Conservation (phyloP, 2,113 vertebrate species). For the Coregonus clupeaformis region DNA sequence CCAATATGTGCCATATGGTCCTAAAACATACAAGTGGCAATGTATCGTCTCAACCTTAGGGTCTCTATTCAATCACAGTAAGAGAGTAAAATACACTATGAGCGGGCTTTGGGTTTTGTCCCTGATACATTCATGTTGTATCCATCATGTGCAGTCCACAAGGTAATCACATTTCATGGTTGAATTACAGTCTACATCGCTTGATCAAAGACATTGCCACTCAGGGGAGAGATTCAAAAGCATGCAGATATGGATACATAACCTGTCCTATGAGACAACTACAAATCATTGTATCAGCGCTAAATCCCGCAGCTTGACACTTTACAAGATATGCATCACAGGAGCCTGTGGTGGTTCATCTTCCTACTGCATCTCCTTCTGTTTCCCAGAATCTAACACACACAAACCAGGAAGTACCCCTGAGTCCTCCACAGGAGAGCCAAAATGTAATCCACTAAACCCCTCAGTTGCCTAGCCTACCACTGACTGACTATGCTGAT, state of each 20-base stretch:
- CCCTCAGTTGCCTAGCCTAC: background rate
- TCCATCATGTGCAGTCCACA: too few relatives aligned
- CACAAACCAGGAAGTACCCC: background rate
- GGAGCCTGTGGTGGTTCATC: conserved; percentile 2
- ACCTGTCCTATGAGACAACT: too few relatives aligned
- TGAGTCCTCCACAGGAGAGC: background rate
- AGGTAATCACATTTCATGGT: too few relatives aligned
- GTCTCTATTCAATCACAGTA: too few relatives aligned
- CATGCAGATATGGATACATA: background rate
- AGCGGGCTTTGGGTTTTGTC: too few relatives aligned
- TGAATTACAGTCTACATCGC: conserved; percentile 16
- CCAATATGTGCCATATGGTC: too few relatives aligned
- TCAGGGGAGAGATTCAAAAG: background rate
- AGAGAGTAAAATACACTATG: too few relatives aligned
- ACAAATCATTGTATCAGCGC: too few relatives aligned
- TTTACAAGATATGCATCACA: conserved; percentile 7
- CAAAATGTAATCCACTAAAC: conserved; percentile 4
- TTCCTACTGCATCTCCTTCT: conserved; percentile 1
- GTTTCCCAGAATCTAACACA: background rate
- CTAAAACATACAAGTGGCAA: too few relatives aligned
- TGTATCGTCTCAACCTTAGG: too few relatives aligned
- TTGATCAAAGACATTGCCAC: conserved; percentile 7
- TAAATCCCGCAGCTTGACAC: background rate
- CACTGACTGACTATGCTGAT: background rate
- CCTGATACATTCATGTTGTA: too few relatives aligned